phyloP scores from a whole-genome alignment of 2,888 invertebrate species.

The Scaptodrosophila latifasciaeformis region DNA sequence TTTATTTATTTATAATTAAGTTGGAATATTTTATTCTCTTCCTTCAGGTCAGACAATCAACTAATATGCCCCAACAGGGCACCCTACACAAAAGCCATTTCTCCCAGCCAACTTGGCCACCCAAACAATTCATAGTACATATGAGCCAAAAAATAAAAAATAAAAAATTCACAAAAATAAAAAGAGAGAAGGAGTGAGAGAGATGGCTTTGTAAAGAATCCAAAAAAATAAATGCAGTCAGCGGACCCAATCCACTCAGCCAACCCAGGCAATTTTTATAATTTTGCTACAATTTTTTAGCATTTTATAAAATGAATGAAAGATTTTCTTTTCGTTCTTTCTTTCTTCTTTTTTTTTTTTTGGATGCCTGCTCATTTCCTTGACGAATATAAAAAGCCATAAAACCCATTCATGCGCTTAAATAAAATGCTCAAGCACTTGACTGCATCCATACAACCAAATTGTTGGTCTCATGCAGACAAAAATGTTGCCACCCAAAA shows the following conservation, averaged over 20 bases:
- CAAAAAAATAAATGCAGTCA: neutral
- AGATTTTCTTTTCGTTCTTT: slow-evolving; percentile 49
- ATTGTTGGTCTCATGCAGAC: slow-evolving; percentile 22
- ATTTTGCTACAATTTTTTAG: slow-evolving; percentile 71
- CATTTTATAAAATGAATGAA: slow-evolving; percentile 70
- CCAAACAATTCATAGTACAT: slow-evolving; percentile 60
- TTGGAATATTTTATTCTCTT: neutral
- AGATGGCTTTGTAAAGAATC: slow-evolving; percentile 1
- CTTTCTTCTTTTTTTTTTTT: slow-evolving; percentile 40
- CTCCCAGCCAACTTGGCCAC: slow-evolving; percentile 10
- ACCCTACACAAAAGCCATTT: slow-evolving; percentile 15
- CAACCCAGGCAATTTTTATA: slow-evolving; percentile 53
- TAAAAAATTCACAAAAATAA: slow-evolving; percentile 12
- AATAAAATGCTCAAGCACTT: slow-evolving; percentile 70
- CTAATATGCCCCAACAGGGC: slow-evolving; percentile 36
- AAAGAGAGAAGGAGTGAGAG: neutral
- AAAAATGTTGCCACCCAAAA: slow-evolving; percentile 37
- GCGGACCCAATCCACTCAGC: slow-evolving; percentile 11
- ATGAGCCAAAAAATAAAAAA: no score
- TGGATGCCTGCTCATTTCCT: slow-evolving; percentile 34
- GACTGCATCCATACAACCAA: slow-evolving; percentile 71
- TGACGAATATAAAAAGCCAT: slow-evolving; percentile 45
- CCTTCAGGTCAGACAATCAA: neutral
- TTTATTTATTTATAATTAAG: neutral
- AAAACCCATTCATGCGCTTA: slow-evolving; percentile 73